Percentiles rank a stretch among this genome's conserved stretches.
phyloP scores from a whole-genome alignment of 2,797 vertebrate genomes.

The Tiaroga cobitis region DNA sequence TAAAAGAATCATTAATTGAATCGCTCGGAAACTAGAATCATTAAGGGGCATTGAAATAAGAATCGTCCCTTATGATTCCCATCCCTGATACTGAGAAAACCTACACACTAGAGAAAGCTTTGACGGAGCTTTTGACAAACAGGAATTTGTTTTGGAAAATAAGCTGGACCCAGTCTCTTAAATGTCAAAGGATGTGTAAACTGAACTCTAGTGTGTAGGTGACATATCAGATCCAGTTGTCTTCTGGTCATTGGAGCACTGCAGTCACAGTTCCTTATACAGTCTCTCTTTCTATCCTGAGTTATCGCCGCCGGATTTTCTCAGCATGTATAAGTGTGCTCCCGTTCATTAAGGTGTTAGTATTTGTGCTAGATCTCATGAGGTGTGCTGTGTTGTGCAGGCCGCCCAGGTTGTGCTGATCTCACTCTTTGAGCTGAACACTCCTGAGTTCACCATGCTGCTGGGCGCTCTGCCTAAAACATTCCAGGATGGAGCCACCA shows the following conservation, averaged over 20 bases:
- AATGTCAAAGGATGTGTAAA: neutral
- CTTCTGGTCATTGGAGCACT: neutral
- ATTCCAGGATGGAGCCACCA: conserved; percentile 93
- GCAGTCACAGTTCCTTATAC: neutral
- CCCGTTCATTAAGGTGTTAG: neutral
- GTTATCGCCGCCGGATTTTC: neutral
- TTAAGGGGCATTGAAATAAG: neutral
- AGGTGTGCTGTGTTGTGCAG: conserved; percentile 67
- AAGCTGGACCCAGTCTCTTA: neutral
- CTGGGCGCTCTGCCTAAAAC: conserved; percentile 93
- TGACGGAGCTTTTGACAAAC: neutral
- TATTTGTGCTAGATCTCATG: neutral
- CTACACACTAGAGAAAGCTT: conserved; percentile 13
- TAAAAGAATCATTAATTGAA: neutral
- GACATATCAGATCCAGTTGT: neutral
- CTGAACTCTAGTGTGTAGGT: neutral
- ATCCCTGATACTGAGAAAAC: neutral
- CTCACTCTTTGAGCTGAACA: conserved; percentile 91
- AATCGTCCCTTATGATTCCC: neutral
- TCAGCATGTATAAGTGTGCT: conserved; percentile 14
- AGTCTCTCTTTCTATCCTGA: conserved; percentile 7
- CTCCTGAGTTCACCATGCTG: conserved; percentile 93
- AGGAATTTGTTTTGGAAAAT: neutral
- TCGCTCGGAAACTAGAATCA: neutral
- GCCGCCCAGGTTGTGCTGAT: conserved; percentile 90